Evolutionary conservation across 2,797 vertebrate species (phyloP).

Genomic region (Centroberyx gerrardi): DNA sequence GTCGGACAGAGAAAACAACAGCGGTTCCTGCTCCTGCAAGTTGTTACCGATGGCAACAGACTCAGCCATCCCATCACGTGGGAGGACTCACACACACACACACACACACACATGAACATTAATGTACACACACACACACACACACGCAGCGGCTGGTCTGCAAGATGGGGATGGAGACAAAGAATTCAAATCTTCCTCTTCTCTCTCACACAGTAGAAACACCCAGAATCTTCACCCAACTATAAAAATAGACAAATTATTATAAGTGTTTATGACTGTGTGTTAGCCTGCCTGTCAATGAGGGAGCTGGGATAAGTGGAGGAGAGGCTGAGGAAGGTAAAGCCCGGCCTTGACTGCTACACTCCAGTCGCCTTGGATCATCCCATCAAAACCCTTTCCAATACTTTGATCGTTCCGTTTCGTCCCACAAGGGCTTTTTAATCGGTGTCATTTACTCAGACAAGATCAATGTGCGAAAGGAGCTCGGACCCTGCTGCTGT

Average conservation of each 20-base stretch:
- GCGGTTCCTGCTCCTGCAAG: slow-evolving; percentile 53
- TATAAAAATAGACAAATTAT: slow-evolving; percentile 21
- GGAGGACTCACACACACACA: slow-evolving; percentile 37
- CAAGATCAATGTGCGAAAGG: not conserved
- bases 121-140: slow-evolving; percentile 34
- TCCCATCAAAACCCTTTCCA: slow-evolving; percentile 1
- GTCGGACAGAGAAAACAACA: slow-evolving; percentile 43
- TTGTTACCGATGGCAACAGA: slow-evolving; percentile 70
- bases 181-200: not conserved
- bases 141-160: slow-evolving; percentile 39
- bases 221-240: not conserved
- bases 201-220: not conserved
- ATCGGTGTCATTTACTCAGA: not conserved
- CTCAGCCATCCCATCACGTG: slow-evolving; percentile 35
- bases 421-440: not conserved
- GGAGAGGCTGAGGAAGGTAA: slow-evolving; percentile 13
- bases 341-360: slow-evolving; percentile 10
- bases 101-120: slow-evolving; percentile 47
- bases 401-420: not conserved
- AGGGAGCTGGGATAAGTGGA: not conserved
- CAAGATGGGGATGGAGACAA: not conserved
- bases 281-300: not conserved
- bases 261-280: slow-evolving; percentile 10
- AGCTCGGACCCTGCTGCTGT: not conserved
- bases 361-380: not conserved